Evolutionary conservation across 2,888 invertebrate species (phyloP).

Genomic region (Apantesis nais): DNA sequence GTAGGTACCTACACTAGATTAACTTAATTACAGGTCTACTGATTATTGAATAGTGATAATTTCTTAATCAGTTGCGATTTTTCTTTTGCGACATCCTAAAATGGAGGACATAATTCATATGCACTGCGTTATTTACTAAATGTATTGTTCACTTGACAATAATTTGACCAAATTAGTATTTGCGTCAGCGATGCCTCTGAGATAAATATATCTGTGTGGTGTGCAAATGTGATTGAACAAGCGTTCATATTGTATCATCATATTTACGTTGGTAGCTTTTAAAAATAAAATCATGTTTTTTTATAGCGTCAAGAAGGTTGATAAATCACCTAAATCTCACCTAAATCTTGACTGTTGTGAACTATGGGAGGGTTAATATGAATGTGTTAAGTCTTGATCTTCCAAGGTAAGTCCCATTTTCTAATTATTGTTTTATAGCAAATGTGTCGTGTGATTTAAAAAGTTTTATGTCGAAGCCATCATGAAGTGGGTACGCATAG

Average conservation of each 20-base stretch:
- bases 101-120: not conserved
- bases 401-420: not conserved
- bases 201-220: not conserved
- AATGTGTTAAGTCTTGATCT: not conserved
- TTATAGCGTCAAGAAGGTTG: not conserved
- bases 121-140: not conserved
- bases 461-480: not conserved
- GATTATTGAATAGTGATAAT: not conserved
- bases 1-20: not conserved
- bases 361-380: not conserved
- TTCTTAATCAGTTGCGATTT: not conserved
- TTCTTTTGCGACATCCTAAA: not conserved
- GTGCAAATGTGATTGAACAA: not conserved
- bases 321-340: not conserved
- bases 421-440: no score
- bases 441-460: not conserved
- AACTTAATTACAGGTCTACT: not conserved
- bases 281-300: not conserved
- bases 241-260: not conserved
- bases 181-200: not conserved
- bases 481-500: not conserved
- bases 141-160: not conserved
- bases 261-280: not conserved
- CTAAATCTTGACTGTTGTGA: not conserved
- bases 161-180: not conserved